A percentile compares a stretch with the other conserved stretches of the same genome.
phyloP scores from a whole-genome alignment of 2,113 vertebrate species.

The Chauna torquata region DNA sequence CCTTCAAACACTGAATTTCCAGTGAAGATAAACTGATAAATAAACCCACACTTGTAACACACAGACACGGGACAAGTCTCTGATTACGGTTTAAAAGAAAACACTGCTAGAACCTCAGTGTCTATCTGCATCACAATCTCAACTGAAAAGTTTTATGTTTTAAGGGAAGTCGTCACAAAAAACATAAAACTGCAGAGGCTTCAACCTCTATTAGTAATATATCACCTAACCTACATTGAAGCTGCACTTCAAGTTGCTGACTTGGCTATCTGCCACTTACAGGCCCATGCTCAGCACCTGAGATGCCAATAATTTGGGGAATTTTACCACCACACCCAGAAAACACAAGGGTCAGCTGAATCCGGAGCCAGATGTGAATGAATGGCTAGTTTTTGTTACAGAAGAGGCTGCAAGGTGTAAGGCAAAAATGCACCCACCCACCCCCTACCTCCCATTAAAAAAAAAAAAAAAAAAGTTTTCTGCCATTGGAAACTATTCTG shows the following conservation, averaged over 20 bases:
- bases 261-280: not conserved
- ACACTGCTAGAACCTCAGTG: not conserved
- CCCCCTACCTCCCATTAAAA: not conserved
- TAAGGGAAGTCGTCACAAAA: not conserved
- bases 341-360: not conserved
- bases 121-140: not conserved
- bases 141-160: not conserved
- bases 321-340: conserved; percentile 11
- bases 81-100: not conserved
- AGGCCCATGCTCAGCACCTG: not conserved
- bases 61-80: fast-evolving
- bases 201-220: not conserved
- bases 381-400: not conserved
- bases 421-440: not conserved
- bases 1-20: not conserved
- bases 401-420: not conserved
- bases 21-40: not conserved
- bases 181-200: not conserved
- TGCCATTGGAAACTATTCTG: conserved; percentile 13
- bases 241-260: not conserved
- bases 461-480: not conserved
- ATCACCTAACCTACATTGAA: not conserved
- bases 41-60: fast-evolving
- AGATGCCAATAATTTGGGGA: not conserved
- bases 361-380: not conserved